Evolutionary conservation across 2,113 vertebrate species (phyloP).

Genomic region (Psittacus erithacus): DNA sequence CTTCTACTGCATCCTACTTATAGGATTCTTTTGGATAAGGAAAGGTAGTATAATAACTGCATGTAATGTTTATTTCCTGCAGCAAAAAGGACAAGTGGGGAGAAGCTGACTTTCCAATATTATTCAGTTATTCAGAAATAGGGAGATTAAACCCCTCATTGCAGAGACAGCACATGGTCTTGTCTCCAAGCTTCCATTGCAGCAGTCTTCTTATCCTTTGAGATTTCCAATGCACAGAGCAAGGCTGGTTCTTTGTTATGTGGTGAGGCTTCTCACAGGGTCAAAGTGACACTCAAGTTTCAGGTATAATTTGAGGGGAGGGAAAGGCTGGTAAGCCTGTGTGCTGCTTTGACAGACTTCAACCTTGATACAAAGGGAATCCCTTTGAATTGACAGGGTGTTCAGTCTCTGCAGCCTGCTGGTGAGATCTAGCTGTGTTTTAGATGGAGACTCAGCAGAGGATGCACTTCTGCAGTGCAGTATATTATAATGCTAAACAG

Average conservation of each 20-base stretch:
- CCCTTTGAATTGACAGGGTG: neutral
- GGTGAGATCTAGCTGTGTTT: neutral
- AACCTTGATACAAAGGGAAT: neutral
- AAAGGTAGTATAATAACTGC: neutral
- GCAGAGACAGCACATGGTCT: neutral
- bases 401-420: neutral
- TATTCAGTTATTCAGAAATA: neutral
- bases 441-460: neutral
- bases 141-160: neutral
- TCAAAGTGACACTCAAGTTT: neutral
- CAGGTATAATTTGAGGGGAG: too few relatives aligned
- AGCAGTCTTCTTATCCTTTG: neutral
- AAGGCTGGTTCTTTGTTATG: fast-evolving
- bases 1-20: neutral
- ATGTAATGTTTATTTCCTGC: neutral
- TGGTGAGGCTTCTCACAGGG: neutral
- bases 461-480: neutral
- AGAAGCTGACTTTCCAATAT: neutral
- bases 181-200: neutral
- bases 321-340: neutral
- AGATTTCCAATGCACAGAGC: neutral
- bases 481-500: neutral
- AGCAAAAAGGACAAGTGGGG: neutral
- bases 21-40: neutral
- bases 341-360: neutral